Percentiles rank a stretch among this genome's conserved stretches.
phyloP scores from a whole-genome alignment of 2,113 vertebrate species.

The Microcebus lehilahytsara region DNA sequence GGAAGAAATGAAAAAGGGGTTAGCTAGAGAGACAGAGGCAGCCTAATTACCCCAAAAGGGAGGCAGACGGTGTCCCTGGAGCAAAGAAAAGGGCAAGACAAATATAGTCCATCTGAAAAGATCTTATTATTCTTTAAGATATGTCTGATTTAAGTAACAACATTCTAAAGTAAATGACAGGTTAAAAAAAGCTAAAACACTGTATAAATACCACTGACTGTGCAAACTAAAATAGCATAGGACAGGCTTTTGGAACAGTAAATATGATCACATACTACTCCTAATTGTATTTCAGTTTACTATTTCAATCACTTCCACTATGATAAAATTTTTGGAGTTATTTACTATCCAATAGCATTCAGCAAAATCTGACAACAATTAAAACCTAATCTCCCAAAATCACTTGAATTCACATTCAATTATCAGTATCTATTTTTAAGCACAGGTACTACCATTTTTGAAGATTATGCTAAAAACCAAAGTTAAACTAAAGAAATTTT shows the following conservation, averaged over 20 bases:
- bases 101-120: conserved; percentile 72
- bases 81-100: conserved; percentile 66
- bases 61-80: conserved; percentile 74
- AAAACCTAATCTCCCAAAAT: conserved; percentile 39
- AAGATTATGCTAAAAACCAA: conserved; percentile 36
- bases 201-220: conserved; percentile 61
- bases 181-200: conserved; percentile 44
- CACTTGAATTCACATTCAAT: conserved; percentile 47
- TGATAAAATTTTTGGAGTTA: conserved; percentile 49
- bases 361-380: conserved; percentile 48
- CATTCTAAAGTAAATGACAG: conserved; percentile 62
- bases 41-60: conserved; percentile 80
- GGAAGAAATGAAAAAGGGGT: conserved; percentile 72
- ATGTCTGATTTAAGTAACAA: conserved; percentile 66
- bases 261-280: conserved; percentile 37
- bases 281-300: conserved; percentile 52
- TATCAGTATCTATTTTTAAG: conserved; percentile 43
- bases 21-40: conserved; percentile 65
- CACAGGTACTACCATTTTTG: background rate
- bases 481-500: background rate
- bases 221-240: conserved; percentile 18
- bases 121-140: conserved; percentile 71
- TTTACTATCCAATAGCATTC: conserved; percentile 29
- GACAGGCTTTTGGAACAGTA: conserved; percentile 49
- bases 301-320: conserved; percentile 41